Percentiles rank a stretch among this genome's conserved stretches.
These are phyloP conservation scores for Heloderma charlesbogerti DNA, from an alignment of 2,113 vertebrate species.

Conservation along the genomic window DNA sequence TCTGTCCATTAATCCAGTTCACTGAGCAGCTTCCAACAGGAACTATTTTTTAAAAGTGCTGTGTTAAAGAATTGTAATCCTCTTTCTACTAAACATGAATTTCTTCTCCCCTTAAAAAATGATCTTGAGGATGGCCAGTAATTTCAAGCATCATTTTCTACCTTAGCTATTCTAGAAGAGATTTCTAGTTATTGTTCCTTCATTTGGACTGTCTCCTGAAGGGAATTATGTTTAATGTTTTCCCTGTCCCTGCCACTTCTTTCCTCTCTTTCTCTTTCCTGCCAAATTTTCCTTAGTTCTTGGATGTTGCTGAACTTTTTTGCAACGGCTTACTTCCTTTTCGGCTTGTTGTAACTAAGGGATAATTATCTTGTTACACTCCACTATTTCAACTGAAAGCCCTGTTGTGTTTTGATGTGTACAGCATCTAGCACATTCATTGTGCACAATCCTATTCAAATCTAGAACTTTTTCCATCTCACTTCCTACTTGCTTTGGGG, in stretches of 20 bases:
- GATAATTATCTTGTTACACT: no score
- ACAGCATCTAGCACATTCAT: not conserved
- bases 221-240: not conserved
- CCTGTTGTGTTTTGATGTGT: not conserved
- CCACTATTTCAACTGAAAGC: not conserved
- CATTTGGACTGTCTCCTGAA: not conserved
- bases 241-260: not conserved
- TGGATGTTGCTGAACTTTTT: not conserved
- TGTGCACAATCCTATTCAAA: not conserved
- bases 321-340: not conserved
- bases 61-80: slow-evolving; percentile 35
- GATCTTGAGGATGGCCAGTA: slow-evolving; percentile 22
- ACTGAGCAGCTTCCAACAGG: slow-evolving; percentile 30
- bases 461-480: no score
- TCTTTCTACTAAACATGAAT: slow-evolving; percentile 21
- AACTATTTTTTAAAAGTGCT: slow-evolving; percentile 39
- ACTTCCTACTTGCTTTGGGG: no score
- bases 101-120: slow-evolving; percentile 9
- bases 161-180: slow-evolving; percentile 1
- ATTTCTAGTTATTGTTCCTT: slow-evolving; percentile 16
- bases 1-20: slow-evolving; percentile 40
- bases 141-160: slow-evolving; percentile 31
- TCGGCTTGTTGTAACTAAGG: not conserved
- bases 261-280: not conserved
- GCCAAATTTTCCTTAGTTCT: not conserved